Base-by-base conservation (phyloP, 2,113 vertebrate genomes). In the Megaleporinus macrocephalus region DNA sequence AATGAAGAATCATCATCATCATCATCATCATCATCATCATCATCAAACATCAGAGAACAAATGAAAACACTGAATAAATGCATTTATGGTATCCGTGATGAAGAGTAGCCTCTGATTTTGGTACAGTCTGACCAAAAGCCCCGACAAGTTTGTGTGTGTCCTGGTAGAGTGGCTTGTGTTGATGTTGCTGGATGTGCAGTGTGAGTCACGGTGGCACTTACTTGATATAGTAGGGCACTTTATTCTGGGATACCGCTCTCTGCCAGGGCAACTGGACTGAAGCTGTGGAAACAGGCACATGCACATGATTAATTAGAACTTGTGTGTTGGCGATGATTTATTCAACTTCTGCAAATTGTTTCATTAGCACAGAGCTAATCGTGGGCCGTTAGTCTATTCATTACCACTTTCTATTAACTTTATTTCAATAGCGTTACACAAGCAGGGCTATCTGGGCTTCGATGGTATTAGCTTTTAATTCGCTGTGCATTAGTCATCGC, bases 201-300 rank as follows among this genome's bases (percentile, higher is more conserved):
- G 2, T 55, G 62, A 13, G 65, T 18, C 6, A 59, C 30, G 13
- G 29, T n/a, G 57, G 84, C 86, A 96, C 95, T 96, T 95, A 97
- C 96, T 96, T 97, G 92, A 96, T 96, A 73, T 96, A 97, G 86
- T 97, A 97, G 83, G 96, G 96, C 77, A 96, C 96, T 93, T 95
- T 97, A 91, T 96, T 97, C 85, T 95, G 95, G 75, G 96, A 96
- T 86, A 96, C 93, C 73, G 95, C 96, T 90, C 96, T 93, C 86
- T 97, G 95, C 96, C 96, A 97, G 0, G 96, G 96, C 90, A 94
- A 27, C 81, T 85, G 85, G 13, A 88, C 84, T 5, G 82, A 88
- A 69, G 82, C 84, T 86, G 73, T 24, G 41, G 55, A 83, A 76
- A 88, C 61, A 81, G 33, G 59, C 36, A 87, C 44, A 53, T 22